These are phyloP conservation scores for Polydrusus tereticollis DNA, from an alignment of 2,888 invertebrate genomes.

Conservation along the genomic window DNA sequence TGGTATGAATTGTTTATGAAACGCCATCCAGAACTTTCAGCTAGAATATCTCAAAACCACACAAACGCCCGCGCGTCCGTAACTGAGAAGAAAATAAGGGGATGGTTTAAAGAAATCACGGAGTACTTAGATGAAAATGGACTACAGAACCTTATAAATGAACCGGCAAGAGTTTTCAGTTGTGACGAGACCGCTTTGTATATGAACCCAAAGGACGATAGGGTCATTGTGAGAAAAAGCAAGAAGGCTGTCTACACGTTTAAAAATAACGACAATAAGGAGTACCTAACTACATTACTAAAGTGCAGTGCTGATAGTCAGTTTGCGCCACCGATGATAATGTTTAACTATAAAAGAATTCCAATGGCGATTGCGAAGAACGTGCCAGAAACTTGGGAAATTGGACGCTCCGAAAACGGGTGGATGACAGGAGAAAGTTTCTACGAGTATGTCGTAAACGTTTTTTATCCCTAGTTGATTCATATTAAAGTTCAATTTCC, in stretches of 20 bases:
- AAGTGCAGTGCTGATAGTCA: background rate
- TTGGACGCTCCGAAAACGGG: background rate
- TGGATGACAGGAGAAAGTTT: conserved; percentile 1
- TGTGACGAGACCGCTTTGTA: conserved; percentile 50
- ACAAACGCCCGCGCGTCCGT: conserved; percentile 26
- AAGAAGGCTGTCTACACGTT: conserved; percentile 47
- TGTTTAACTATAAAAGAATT: background rate
- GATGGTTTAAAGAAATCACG: conserved; percentile 43
- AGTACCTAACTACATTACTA: background rate
- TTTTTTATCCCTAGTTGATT: conserved; percentile 28
- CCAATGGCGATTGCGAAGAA: conserved; percentile 11
- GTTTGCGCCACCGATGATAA: background rate
- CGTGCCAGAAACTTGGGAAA: background rate
- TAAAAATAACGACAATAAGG: conserved; percentile 12
- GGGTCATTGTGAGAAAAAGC: conserved; percentile 45
- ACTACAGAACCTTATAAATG: background rate
- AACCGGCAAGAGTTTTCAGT: conserved; percentile 39
- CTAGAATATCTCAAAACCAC: conserved; percentile 56
- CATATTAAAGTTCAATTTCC: conserved; percentile 9
- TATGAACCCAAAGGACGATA: conserved; percentile 47
- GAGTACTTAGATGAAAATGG: background rate
- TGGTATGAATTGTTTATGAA: conserved; percentile 60
- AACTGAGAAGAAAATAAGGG: conserved; percentile 22
- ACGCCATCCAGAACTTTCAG: conserved; percentile 57
- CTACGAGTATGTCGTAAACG: conserved; percentile 39